These are phyloP conservation scores for Scatophagus argus DNA, from an alignment of 2,113 vertebrate genomes.

Conservation along the genomic window DNA sequence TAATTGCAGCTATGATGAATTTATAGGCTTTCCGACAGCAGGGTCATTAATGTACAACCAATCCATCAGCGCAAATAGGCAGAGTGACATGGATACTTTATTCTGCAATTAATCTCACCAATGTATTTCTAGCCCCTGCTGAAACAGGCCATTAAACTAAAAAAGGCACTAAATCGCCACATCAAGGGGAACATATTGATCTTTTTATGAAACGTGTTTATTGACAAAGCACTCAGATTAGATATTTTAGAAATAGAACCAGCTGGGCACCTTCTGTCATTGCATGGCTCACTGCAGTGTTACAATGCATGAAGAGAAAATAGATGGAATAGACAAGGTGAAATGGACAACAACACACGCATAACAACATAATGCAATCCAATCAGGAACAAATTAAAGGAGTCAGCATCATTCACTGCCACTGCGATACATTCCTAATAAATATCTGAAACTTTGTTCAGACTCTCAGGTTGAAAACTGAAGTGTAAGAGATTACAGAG, in stretches of 20 bases:
- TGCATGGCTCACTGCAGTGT: slow-evolving; percentile 4
- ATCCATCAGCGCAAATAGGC: slow-evolving; percentile 75
- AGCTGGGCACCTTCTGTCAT: slow-evolving; percentile 47
- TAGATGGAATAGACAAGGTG: background rate
- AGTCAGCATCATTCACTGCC: background rate
- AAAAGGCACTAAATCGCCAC: slow-evolving; percentile 79
- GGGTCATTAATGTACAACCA: slow-evolving; percentile 80
- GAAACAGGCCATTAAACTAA: slow-evolving; percentile 76
- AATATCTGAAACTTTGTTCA: background rate
- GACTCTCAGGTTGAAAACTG: background rate
- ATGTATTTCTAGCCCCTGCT: slow-evolving; percentile 64
- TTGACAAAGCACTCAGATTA: slow-evolving; percentile 82
- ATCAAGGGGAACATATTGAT: slow-evolving; percentile 77
- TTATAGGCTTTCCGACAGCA: slow-evolving; percentile 65
- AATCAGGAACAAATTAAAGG: background rate
- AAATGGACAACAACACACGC: background rate
- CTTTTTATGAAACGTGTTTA: slow-evolving; percentile 80
- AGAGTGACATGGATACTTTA: slow-evolving; percentile 67
- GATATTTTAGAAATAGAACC: slow-evolving; percentile 72
- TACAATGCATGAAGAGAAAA: background rate
- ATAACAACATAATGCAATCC: background rate
- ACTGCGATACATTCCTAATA: background rate
- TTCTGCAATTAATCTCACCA: slow-evolving; percentile 80
- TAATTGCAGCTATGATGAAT: slow-evolving; percentile 75
- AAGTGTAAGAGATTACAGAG: background rate